Evolutionary conservation across 2,797 vertebrate species (phyloP), one percentile per base, ranked within the genome.

Genomic region (Babyrousa celebensis): DNA sequence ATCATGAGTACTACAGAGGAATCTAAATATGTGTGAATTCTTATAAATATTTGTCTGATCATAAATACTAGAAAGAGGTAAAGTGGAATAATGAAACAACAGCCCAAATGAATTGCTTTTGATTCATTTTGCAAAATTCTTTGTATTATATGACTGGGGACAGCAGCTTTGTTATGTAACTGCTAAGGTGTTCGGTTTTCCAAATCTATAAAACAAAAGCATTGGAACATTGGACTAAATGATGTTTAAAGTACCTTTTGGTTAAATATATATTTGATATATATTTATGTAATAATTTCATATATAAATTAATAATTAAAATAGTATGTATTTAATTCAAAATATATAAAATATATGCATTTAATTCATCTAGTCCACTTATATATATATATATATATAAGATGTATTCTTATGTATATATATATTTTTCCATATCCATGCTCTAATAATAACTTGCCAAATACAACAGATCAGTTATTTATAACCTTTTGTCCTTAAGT

Each of bases 81-180:
- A 17, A 77, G 43, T 91, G 20, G 32, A 63, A 70, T 86, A 96
- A 91, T 40, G 58, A 89, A 93, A 82, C n/a, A 85, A n/a, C 4
- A 72, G 36, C 9, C 40, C 14, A 85, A 82, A 70, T 15, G 78
- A 75, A 67, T 75, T 36, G 29, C 9, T 48, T 94, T 20, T 93
- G 68, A 82, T 20, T 95, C 27, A 77, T 43, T 79, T n/a, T 56
- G 20, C 27, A 48, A 52, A 92, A 43, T 40, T 29, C 32, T 88
- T 65, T 58, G 10, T 75, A 60, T 75, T 68, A 0, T 72, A 12
- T 56, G 18, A 60, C 43, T 84, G 6, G 20, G 10, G 5, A 89
- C 43, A 70, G 23, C 6, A 8, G 17, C 14, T 94, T 29, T 79
- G 27, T 67, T n/a, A 27, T 20, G 21, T 40, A 62, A 85, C 5